Conservation (phyloP, 2,888 invertebrate genomes). For the Xiphydria camelus region DNA sequence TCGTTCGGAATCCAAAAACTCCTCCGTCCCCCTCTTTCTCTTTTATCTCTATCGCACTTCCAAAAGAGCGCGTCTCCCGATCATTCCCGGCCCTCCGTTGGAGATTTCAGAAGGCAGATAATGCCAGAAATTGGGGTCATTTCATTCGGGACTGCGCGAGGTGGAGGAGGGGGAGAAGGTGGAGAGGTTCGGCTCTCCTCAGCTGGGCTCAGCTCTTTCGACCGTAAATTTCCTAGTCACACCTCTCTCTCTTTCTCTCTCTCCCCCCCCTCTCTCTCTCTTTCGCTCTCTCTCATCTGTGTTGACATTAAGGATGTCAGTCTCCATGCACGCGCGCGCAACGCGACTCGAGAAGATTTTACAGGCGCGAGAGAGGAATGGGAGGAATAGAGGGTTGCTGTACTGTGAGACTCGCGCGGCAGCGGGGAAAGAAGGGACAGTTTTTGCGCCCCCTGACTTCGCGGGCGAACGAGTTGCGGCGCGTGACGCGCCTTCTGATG, state of each 20-base stretch:
- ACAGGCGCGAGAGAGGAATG: no score
- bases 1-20: no score
- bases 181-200: neutral
- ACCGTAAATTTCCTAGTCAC: constrained; percentile 6
- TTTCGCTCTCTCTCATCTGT: constrained; percentile 4
- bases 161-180: neutral
- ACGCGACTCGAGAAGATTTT: no score
- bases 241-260: constrained; percentile 1
- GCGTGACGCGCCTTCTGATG: constrained; percentile 42
- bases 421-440: constrained; percentile 25
- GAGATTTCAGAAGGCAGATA: constrained; percentile 12
- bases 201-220: neutral
- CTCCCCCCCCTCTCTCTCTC: neutral
- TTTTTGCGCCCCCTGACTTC: constrained; percentile 28
- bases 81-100: neutral
- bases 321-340: no score
- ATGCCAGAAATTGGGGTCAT: constrained; percentile 25
- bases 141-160: constrained; percentile 6
- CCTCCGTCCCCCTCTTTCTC: no score
- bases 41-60: no score
- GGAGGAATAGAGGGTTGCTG: no score
- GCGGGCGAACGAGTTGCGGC: constrained; percentile 23
- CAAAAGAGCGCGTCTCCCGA: neutral
- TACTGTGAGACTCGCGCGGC: neutral
- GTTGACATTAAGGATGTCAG: constrained; percentile 9